A percentile compares a stretch with the other conserved stretches of the same genome.
Conservation (phyloP, 2,888 invertebrate genomes). For the Anaspis maculata region DNA sequence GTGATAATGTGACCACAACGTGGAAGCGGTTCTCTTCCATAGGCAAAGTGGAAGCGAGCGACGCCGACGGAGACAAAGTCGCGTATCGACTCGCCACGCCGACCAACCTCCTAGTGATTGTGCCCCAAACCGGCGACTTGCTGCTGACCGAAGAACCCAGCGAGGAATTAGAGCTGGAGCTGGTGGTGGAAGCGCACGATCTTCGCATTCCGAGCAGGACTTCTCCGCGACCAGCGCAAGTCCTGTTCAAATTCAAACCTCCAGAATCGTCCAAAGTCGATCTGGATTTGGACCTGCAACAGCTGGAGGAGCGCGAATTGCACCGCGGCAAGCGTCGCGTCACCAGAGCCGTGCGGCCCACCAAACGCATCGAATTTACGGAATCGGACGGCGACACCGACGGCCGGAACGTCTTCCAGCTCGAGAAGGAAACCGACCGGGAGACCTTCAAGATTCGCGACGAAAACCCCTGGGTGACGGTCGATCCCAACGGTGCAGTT, state of each 20-base stretch:
- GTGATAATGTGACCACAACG: slow-evolving; percentile 53
- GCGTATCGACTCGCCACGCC: slow-evolving; percentile 77
- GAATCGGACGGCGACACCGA: slow-evolving; percentile 86
- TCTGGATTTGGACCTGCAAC: slow-evolving; percentile 49
- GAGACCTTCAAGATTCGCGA: slow-evolving; percentile 91
- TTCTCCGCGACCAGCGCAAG: slow-evolving; percentile 63
- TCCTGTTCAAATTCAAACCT: slow-evolving; percentile 64
- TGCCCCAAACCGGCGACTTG: slow-evolving; percentile 80
- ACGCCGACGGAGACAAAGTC: slow-evolving; percentile 87
- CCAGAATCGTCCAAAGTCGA: slow-evolving; percentile 48
- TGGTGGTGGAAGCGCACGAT: slow-evolving; percentile 78
- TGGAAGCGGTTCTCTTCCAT: slow-evolving; percentile 77
- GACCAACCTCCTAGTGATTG: slow-evolving; percentile 76
- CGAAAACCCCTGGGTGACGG: slow-evolving; percentile 90
- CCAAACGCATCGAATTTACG: slow-evolving; percentile 84
- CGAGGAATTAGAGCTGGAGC: slow-evolving; percentile 48
- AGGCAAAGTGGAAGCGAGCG: slow-evolving; percentile 78
- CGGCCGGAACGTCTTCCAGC: slow-evolving; percentile 78
- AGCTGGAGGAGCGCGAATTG: slow-evolving; percentile 44
- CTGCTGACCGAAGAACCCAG: slow-evolving; percentile 74
- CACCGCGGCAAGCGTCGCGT: slow-evolving; percentile 71
- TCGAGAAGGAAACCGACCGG: slow-evolving; percentile 86
- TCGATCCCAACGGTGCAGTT: slow-evolving; percentile 85
- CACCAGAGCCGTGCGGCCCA: slow-evolving; percentile 87
- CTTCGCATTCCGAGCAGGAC: slow-evolving; percentile 64